Percentiles rank a stretch among this genome's conserved stretches.
Conservation (phyloP, 2,113 vertebrate genomes). For the Turnix velox region DNA sequence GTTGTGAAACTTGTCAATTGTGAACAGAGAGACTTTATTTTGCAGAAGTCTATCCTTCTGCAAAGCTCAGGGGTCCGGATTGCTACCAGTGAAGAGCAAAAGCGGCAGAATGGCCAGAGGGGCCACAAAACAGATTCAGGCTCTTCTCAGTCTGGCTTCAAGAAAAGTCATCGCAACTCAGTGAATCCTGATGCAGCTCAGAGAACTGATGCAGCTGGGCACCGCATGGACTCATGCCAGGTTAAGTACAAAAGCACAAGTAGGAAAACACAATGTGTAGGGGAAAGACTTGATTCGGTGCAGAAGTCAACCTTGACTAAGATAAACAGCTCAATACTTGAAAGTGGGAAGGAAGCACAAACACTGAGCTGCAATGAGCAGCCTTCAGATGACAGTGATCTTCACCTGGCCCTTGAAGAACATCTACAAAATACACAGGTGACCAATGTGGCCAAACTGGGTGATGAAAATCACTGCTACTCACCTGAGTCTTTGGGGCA, state of each 20-base stretch:
- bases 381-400: not conserved
- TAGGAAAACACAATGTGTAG: not conserved
- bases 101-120: not conserved
- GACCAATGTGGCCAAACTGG: not conserved
- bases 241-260: conserved; percentile 2
- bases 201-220: not conserved
- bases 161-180: conserved; percentile 21
- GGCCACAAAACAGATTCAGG: conserved; percentile 11
- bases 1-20: conserved; percentile 72
- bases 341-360: conserved; percentile 1
- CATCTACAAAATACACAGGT: not conserved
- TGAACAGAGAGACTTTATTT: conserved; percentile 77
- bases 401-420: not conserved
- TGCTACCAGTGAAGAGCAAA: conserved; percentile 63
- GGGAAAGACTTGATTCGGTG: conserved; percentile 5
- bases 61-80: conserved; percentile 72
- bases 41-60: conserved; percentile 74
- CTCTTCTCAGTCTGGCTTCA: conserved; percentile 23
- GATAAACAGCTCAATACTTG: conserved; percentile 7
- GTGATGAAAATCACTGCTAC: conserved; percentile 4
- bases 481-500: not conserved
- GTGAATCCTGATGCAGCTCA: conserved; percentile 13
- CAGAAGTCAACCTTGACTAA: conserved; percentile 24
- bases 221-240: not conserved
- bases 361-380: not conserved